Evolutionary conservation across 2,888 invertebrate genomes (phyloP).

Genomic region (Zhuqinia jingwanae): DNA sequence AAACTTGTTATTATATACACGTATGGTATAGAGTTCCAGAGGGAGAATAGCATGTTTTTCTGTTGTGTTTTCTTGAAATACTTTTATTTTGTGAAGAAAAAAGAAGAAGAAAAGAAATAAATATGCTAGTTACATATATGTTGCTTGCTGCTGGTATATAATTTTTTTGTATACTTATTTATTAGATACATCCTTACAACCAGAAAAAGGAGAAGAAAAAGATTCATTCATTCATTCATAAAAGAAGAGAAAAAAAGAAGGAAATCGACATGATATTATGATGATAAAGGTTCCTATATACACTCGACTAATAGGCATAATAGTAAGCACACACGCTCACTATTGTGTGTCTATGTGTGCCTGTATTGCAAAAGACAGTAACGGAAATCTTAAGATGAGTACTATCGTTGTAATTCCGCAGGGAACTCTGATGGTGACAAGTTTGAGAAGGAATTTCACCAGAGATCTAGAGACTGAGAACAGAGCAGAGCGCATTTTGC

Average conservation of each 20-base stretch:
- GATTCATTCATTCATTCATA: conserved; percentile 41
- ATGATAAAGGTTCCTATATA: no score
- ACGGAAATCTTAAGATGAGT: conserved; percentile 49
- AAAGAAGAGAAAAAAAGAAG: neutral
- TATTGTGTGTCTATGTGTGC: neutral
- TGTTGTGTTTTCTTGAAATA: neutral
- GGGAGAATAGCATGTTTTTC: neutral
- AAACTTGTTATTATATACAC: no score
- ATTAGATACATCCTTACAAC: conserved; percentile 41
- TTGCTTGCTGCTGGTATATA: neutral
- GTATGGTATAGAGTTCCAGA: neutral
- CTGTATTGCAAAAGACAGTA: conserved; percentile 51
- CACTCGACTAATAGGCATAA: no score
- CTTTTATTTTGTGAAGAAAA: no score
- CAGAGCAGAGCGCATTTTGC: neutral
- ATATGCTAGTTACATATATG: no score
- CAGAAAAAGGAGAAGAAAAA: neutral
- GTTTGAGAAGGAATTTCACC: conserved; percentile 47
- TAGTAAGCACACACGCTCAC: no score
- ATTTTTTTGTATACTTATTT: conserved; percentile 26
- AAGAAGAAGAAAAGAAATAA: no score
- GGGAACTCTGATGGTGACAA: conserved; percentile 68
- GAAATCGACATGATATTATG: neutral
- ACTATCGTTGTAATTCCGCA: conserved; percentile 65
- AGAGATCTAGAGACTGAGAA: neutral